Evolutionary conservation across 2,797 vertebrate species (phyloP), one percentile per base, ranked within the genome.

Genomic region (Dallia pectoralis): DNA sequence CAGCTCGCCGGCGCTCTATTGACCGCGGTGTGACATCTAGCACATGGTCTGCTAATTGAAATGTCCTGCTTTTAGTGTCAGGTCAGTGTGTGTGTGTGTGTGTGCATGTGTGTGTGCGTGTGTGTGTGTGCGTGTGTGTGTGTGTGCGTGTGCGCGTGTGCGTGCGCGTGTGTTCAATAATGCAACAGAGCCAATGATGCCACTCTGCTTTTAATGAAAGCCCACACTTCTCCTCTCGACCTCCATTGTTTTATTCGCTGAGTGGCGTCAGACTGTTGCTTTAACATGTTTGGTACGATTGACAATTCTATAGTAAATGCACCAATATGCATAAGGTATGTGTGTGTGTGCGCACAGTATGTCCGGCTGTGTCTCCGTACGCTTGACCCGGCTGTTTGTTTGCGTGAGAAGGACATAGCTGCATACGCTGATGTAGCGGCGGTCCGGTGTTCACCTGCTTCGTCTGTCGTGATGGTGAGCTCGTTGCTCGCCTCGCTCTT

Each of bases 401-500:
- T 32, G 32, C 44, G 53, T 59, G 53, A 27, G 22, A 6, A 5
- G 33, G 1, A 8, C 36, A 19, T 6, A 11, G 56, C 29, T 18
- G 59, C 44, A 36, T 70, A 19, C 4, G 12, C 36, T 11, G 18
- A 18, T 47, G n/a, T 9, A 7, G 53, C 3, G n/a, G 53, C 25
- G 4, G 61, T 19, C n/a, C 7, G 19, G 36, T 48, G 12, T 44
- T 90, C 73, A 99, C 97, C 97, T 89, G 97, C 97, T 96, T 99
- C 97, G 0, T 98, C 97, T 0, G 97, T 98, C 62, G 97, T 99
- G 89, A 99, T 96, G 78, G 95, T 98, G 83, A 99, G 96, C 88
- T 99, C 97, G 0, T 99, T 99, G 94, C 97, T 99, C 89, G 97
- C 96, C 82, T 97, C 96, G 0, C 97, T 99, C 89, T 97, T 98